Conservation (phyloP, 2,888 invertebrate genomes). For the Mimumesa dahlbomi region DNA sequence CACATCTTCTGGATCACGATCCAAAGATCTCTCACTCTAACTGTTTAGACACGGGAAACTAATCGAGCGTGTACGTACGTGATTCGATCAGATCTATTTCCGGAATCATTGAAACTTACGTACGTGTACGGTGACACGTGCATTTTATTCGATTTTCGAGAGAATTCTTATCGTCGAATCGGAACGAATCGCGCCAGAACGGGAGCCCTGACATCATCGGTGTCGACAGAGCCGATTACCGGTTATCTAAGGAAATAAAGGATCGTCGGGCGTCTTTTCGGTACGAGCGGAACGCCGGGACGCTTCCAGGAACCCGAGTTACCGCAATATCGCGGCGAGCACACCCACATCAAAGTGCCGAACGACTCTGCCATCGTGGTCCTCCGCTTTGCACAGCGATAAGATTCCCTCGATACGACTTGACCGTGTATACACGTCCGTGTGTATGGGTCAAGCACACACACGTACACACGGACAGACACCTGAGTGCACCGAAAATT, state of each 20-base stretch:
- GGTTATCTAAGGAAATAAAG: slow-evolving; percentile 62
- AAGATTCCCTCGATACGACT: slow-evolving; percentile 64
- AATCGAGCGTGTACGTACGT: too few relatives aligned
- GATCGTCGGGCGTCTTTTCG: slow-evolving; percentile 56
- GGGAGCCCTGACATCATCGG: slow-evolving; percentile 51
- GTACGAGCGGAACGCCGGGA: slow-evolving; percentile 27
- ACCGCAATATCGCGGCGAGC: slow-evolving; percentile 60
- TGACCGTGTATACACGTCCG: slow-evolving; percentile 38
- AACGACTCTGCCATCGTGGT: slow-evolving; percentile 42
- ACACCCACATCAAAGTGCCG: slow-evolving; percentile 64
- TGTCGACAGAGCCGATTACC: slow-evolving; percentile 48
- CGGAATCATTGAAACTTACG: too few relatives aligned
- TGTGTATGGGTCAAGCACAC: slow-evolving; percentile 25
- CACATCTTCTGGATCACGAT: too few relatives aligned
- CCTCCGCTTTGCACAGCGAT: slow-evolving; percentile 67
- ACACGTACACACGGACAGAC: not conserved
- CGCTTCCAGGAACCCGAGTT: slow-evolving; percentile 63
- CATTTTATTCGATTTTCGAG: too few relatives aligned
- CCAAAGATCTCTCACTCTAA: too few relatives aligned
- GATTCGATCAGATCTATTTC: too few relatives aligned
- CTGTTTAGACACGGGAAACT: too few relatives aligned
- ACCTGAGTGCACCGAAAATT: not conserved
- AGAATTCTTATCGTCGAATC: slow-evolving; percentile 31
- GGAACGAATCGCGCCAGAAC: slow-evolving; percentile 39
- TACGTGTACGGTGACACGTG: too few relatives aligned